Conservation (phyloP, 1,140 invertebrate species). For the Druon quercuslanigerum region DNA sequence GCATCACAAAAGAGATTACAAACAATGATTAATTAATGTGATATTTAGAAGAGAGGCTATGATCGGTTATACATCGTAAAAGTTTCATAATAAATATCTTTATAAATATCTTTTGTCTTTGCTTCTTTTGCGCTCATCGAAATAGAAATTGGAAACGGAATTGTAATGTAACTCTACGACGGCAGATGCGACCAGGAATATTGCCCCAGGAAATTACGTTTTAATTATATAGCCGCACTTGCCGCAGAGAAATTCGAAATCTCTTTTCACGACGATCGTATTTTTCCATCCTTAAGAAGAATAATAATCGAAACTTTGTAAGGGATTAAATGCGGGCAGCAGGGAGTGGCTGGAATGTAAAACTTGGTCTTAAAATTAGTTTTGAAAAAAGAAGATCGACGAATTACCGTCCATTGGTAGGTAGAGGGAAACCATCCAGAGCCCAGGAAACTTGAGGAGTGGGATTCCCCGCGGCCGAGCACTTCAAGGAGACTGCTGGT, state of each 20-base stretch:
- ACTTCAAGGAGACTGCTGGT: constrained; percentile 89
- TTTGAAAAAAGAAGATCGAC: constrained; percentile 41
- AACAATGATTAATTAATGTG: not conserved
- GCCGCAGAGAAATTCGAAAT: constrained; percentile 32
- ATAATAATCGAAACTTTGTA: constrained; percentile 35
- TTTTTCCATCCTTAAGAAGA: constrained; percentile 31
- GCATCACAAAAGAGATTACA: not conserved
- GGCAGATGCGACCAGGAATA: constrained; percentile 40
- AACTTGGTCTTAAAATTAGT: constrained; percentile 10
- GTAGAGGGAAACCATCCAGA: constrained; percentile 86
- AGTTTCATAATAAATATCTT: constrained; percentile 39
- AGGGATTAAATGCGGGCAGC: not conserved
- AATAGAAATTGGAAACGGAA: constrained; percentile 48
- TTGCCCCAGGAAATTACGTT: constrained; percentile 46
- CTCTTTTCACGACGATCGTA: constrained; percentile 37
- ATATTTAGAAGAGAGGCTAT: not conserved
- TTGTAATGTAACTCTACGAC: constrained; percentile 36
- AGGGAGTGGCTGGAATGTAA: too few species aligned
- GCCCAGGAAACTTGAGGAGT: constrained; percentile 89
- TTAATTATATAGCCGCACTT: constrained; percentile 44
- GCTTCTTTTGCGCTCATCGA: constrained; percentile 30
- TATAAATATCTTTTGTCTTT: constrained; percentile 39
- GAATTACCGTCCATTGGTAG: constrained; percentile 81
- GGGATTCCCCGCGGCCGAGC: constrained; percentile 89
- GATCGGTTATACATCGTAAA: not conserved